These are phyloP conservation scores for Eupithecia pulchellata DNA, from an alignment of 2,888 invertebrate genomes.

Conservation along the genomic window DNA sequence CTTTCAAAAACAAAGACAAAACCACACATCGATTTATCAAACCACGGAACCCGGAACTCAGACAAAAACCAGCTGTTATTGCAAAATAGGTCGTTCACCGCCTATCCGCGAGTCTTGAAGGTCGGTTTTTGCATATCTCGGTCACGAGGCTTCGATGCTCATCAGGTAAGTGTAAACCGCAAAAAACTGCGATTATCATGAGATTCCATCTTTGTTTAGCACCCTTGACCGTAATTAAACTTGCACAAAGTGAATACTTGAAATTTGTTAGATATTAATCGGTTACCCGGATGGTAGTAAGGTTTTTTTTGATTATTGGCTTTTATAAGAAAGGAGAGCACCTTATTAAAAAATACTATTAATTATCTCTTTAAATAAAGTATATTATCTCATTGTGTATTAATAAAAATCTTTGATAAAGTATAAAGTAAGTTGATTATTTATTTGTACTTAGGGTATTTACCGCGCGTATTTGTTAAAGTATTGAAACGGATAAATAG, in stretches of 20 bases:
- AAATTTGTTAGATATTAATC: slow-evolving; percentile 31
- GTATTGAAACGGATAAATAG: too few relatives aligned
- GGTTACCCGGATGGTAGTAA: slow-evolving; percentile 8
- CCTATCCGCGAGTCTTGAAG: slow-evolving; percentile 55
- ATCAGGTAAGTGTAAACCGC: slow-evolving; percentile 51
- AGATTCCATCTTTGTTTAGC: slow-evolving; percentile 53
- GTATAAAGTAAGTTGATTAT: too few relatives aligned
- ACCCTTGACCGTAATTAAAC: slow-evolving; percentile 63
- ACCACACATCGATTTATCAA: slow-evolving; percentile 30
- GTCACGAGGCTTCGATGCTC: slow-evolving; percentile 52
- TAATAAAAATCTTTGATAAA: not conserved
- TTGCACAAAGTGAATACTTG: slow-evolving; percentile 27
- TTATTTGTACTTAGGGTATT: too few relatives aligned
- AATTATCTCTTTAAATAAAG: not conserved
- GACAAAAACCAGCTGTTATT: slow-evolving; percentile 39
- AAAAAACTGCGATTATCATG: slow-evolving; percentile 54
- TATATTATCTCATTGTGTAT: not conserved
- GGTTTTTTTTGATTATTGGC: not conserved
- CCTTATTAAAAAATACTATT: not conserved
- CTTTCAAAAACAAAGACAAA: slow-evolving; percentile 26
- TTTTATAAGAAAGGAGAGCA: not conserved
- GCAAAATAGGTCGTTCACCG: slow-evolving; percentile 69
- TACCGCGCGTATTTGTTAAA: too few relatives aligned
- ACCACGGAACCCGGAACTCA: slow-evolving; percentile 35
- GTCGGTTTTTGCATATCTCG: slow-evolving; percentile 59